phyloP scores from a whole-genome alignment of 2,888 invertebrate genomes.

The Pinctada fucata region DNA sequence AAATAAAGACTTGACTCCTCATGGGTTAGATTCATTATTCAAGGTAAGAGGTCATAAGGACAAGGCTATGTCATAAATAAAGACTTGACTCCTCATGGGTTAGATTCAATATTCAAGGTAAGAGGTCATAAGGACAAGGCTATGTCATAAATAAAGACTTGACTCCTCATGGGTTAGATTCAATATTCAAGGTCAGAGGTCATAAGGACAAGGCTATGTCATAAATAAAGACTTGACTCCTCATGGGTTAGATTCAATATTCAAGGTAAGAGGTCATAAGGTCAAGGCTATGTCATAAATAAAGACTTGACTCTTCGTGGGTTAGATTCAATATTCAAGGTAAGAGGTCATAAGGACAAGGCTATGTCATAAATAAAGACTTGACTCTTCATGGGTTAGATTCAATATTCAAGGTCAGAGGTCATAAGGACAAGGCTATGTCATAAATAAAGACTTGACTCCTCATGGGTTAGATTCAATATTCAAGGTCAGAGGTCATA shows the following conservation, averaged over 20 bases:
- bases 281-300: no score
- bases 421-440: no score
- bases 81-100: slow-evolving; percentile 63
- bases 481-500: slow-evolving; percentile 69
- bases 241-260: slow-evolving; percentile 63
- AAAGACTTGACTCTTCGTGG: slow-evolving; percentile 67
- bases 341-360: no score
- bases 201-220: no score
- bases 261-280: slow-evolving; percentile 71
- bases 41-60: slow-evolving; percentile 71
- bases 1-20: slow-evolving; percentile 65
- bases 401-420: slow-evolving; percentile 68
- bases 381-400: slow-evolving; percentile 65
- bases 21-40: slow-evolving; percentile 65
- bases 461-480: slow-evolving; percentile 65
- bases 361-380: slow-evolving; percentile 70
- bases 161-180: slow-evolving; percentile 64
- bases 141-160: slow-evolving; percentile 69
- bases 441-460: slow-evolving; percentile 68
- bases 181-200: slow-evolving; percentile 69
- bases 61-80: slow-evolving; percentile 71
- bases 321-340: slow-evolving; percentile 71
- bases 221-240: slow-evolving; percentile 68
- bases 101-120: slow-evolving; percentile 72
- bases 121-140: no score